A percentile compares a stretch with the other conserved stretches of the same genome.
Conservation (phyloP, 1,140 invertebrate species). For the Portunus trituberculatus region DNA sequence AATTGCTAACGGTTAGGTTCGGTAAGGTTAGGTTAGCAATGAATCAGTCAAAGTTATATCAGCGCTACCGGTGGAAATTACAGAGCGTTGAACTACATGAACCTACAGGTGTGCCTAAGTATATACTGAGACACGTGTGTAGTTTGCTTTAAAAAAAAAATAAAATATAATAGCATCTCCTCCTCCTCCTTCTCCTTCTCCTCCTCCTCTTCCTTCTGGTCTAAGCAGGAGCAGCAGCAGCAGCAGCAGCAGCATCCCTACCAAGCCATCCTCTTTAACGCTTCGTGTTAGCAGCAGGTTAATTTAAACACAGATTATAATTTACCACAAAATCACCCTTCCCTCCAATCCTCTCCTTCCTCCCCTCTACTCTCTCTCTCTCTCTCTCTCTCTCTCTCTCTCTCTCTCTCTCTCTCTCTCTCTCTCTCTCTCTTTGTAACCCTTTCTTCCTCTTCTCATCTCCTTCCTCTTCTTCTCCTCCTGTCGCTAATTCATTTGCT, state of each 20-base stretch:
- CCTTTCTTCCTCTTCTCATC: neutral
- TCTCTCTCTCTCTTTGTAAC: neutral
- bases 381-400: neutral
- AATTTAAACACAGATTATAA: conserved; percentile 66
- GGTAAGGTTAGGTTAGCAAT: no score
- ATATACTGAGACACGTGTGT: no score
- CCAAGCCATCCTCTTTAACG: neutral
- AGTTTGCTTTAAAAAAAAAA: neutral
- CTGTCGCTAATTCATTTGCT: neutral
- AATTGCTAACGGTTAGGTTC: no score
- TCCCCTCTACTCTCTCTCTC: neutral
- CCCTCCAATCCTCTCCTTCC: neutral
- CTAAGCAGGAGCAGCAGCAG: no score
- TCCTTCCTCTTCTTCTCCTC: neutral
- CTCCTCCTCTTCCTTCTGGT: no score
- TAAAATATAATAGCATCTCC: neutral
- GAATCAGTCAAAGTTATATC: no score
- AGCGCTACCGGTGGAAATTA: no score
- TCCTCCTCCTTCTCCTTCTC: no score
- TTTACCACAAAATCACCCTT: conserved; percentile 55
- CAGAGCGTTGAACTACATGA: no score
- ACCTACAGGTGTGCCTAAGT: no score
- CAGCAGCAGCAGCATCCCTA: neutral
- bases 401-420: neutral
- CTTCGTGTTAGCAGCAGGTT: conserved; percentile 54